Base-by-base conservation (phyloP, 2,113 vertebrate species). In the Morone chrysops region DNA sequence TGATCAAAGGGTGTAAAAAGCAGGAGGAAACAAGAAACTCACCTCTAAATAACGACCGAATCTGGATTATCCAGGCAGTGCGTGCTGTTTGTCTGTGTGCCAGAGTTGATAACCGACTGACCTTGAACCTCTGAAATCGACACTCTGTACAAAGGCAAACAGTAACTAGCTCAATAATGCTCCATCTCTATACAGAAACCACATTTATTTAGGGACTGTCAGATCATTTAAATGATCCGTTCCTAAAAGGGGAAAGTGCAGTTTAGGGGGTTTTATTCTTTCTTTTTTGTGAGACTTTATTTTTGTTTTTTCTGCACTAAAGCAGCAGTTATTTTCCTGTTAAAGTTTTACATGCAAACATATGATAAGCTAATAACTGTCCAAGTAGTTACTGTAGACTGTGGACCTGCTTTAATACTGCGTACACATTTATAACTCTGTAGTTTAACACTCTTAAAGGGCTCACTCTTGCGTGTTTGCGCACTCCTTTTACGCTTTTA, bases 51-150 rank as follows among this genome's bases (percentile, higher is more conserved):
- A 77, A 53, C 22, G 59, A 61, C 43, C 0, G 0, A 0, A 20
- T 38, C 81, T n/a, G 54, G 43, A 70, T 87, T 25, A 57, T 67
- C n/a, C 36, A 1, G 20, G 8, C 16, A 50, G 10, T 8, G 22
- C 17, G 18, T 38, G n/a, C 54, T 38, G 63, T 53, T 80, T 25
- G n/a, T 74, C 60, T 70, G 53, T 60, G 61, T 61, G 31, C 25
- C 18, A 38, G 14, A 63, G 2, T 9, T 59, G 75, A 78, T 78
- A 81, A 73, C 10, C 43, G 17, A 66, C 50, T 45, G 78, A 51
- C 80, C 87, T 85, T 79, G 70, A 80, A 68, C 60, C 62, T 54
- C 6, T 66, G 62, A 77, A 43, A 82, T 68, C 1, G 10, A 81
- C 40, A 5, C 12, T 72, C 20, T 84, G 50, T 18, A 25, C 20